A percentile compares a stretch with the other conserved stretches of the same genome.
Conservation (phyloP, 2,113 vertebrate species). For the Dipodomys ordii region DNA sequence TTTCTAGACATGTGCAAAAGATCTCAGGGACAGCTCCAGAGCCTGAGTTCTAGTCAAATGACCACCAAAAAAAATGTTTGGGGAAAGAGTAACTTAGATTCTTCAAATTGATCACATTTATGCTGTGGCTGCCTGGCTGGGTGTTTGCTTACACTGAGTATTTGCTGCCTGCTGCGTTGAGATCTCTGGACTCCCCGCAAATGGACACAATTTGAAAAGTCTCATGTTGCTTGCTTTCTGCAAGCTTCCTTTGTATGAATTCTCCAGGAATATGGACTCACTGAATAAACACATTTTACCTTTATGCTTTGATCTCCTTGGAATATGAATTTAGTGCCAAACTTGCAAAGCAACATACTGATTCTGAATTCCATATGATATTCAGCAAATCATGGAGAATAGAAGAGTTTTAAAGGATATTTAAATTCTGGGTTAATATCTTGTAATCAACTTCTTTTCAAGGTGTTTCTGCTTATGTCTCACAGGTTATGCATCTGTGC, state of each 20-base stretch:
- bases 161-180: background rate
- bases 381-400: background rate
- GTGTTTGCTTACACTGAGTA: no score
- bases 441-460: background rate
- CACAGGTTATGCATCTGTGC: background rate
- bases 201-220: background rate
- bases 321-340: background rate
- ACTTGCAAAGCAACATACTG: no score
- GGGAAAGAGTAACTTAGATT: background rate
- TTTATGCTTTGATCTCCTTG: background rate
- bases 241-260: background rate
- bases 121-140: background rate
- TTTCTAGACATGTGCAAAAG: no score
- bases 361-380: no score
- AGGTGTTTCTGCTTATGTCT: background rate
- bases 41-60: no score
- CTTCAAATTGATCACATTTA: background rate
- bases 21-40: no score
- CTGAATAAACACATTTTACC: background rate
- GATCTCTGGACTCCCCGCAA: background rate
- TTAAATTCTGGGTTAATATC: background rate
- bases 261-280: background rate
- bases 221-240: background rate
- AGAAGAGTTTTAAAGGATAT: background rate
- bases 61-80: background rate